phyloP scores from a whole-genome alignment of 64 coral and sea anemone species.

The Platygyra sinensis region DNA sequence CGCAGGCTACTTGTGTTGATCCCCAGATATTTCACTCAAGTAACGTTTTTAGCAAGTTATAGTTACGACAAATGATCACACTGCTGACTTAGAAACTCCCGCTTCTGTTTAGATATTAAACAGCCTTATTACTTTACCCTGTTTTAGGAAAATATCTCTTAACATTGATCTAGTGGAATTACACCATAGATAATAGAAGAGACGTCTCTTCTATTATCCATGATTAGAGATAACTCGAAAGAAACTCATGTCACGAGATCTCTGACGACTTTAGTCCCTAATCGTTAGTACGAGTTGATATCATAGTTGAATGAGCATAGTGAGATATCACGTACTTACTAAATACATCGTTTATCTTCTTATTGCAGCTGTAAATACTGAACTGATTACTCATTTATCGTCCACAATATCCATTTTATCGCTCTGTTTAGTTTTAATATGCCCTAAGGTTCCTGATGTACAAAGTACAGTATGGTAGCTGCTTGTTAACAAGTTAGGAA shows the following conservation, averaged over 20 bases:
- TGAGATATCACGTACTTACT: neutral
- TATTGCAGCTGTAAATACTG: conserved; percentile 21
- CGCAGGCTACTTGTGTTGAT: too few relatives aligned
- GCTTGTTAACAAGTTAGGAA: conserved; percentile 15
- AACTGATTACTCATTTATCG: conserved; percentile 16
- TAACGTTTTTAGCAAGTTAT: too few relatives aligned
- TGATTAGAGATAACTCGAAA: neutral
- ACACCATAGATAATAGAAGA: neutral
- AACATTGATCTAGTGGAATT: too few relatives aligned
- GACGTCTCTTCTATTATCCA: neutral
- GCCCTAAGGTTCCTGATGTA: conserved; percentile 5
- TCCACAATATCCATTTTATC: neutral
- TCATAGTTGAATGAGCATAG: neutral
- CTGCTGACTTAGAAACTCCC: too few relatives aligned
- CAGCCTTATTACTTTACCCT: too few relatives aligned
- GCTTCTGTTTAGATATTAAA: neutral
- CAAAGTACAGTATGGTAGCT: neutral
- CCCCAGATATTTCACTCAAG: neutral
- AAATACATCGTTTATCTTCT: neutral
- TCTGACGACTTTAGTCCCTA: neutral
- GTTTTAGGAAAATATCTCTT: too few relatives aligned
- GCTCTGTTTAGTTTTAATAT: neutral
- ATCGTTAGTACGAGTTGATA: neutral
- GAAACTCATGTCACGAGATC: neutral
- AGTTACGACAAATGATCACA: too few relatives aligned